These are phyloP conservation scores for Sinelater perroti DNA, from an alignment of 2,888 invertebrate genomes.

Conservation along the genomic window DNA sequence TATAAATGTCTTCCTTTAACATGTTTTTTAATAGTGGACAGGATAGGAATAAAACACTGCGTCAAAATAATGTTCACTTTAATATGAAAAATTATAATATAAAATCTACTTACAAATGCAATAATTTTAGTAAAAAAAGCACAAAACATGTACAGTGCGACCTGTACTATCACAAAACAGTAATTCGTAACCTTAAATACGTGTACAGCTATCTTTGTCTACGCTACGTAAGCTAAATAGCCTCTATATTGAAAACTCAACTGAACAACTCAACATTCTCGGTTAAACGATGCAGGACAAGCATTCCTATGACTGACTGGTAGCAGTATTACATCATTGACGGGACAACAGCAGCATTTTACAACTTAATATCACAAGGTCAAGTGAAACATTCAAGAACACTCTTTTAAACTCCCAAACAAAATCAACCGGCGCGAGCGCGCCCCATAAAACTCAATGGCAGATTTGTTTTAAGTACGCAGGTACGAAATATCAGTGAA, in stretches of 20 bases:
- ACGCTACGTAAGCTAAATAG: constrained; percentile 24
- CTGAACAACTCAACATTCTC: constrained; percentile 18
- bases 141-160: constrained; percentile 28
- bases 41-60: background rate
- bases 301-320: constrained; percentile 29
- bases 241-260: constrained; percentile 28
- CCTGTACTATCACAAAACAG: constrained; percentile 37
- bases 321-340: constrained; percentile 34
- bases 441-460: constrained; percentile 17
- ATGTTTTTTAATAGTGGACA: no score
- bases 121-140: constrained; percentile 27
- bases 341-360: constrained; percentile 24
- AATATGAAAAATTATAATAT: constrained; percentile 34
- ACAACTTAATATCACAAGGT: constrained; percentile 35
- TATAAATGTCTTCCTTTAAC: background rate
- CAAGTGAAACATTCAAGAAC: constrained; percentile 29
- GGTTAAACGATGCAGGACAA: background rate
- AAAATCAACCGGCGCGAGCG: constrained; percentile 19
- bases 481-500: constrained; percentile 37
- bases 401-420: constrained; percentile 22
- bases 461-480: constrained; percentile 31
- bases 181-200: constrained; percentile 28
- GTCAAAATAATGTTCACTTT: constrained; percentile 15
- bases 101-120: constrained; percentile 31
- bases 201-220: constrained; percentile 18